Evolutionary conservation across 2,888 invertebrate genomes (phyloP), one percentile per base, ranked within the genome.

Genomic region (Drosophila merina): DNA sequence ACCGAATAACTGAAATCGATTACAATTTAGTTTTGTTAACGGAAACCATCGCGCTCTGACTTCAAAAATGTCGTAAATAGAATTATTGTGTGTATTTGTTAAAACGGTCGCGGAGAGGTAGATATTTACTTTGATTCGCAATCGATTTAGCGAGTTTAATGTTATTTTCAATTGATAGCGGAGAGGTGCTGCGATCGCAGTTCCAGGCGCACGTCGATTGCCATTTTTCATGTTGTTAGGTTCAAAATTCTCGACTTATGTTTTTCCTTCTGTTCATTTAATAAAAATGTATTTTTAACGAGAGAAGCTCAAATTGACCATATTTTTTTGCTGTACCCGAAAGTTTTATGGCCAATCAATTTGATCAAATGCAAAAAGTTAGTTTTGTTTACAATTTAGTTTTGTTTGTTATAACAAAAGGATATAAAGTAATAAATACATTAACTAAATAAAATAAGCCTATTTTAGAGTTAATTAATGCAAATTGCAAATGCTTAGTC

Each of bases 401-500:
- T 72, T 72, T 55, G 55, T 72, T 73, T 72, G 71, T 71, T 71
- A 56, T 54, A 73, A 72, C 49, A 45, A 66, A 51, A 51, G 20
- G 44, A 69, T 44, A 60, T 28, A 67, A 38, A 51, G 38, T 31
- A 33, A 58, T 60, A 59, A 25, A 64, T 30, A 64, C 14, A 66
- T 9, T 26, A 66, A 62, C 28, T 54, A 55, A 56, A 28, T 54
- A 55, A 56, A 28, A 51, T 86, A 81, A 85, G 82, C 86, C 79
- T 87, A 82, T 83, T 83, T 86, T 86, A 84, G 86, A 86, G 74
- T 86, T 88, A 83, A 83, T 83, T 87, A 83, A 83, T 76, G 78
- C 79, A 86, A 84, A 76, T 78, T 77, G 82, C 78, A 81, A 81
- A 74, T 87, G 79, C 87, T 87, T 82, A 82, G 82, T 82, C 82